Conservation (phyloP, 1,140 invertebrate genomes). For the Philotrypesis tridentata region DNA sequence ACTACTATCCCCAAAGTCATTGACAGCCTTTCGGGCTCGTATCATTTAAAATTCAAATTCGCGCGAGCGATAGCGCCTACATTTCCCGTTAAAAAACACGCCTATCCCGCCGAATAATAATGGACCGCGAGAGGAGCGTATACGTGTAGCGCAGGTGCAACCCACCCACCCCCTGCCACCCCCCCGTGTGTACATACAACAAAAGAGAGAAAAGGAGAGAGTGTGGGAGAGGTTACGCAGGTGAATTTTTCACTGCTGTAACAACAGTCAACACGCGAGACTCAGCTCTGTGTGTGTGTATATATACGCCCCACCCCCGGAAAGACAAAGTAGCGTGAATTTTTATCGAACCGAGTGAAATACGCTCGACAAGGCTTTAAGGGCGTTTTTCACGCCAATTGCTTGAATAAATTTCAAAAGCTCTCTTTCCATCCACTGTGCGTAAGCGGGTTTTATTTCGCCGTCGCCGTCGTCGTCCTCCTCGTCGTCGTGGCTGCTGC, state of each 20-base stretch:
- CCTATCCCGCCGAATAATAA: slow-evolving; percentile 32
- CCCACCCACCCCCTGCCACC: too few relatives aligned
- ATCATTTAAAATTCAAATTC: slow-evolving; percentile 47
- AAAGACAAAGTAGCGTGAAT: slow-evolving; percentile 45
- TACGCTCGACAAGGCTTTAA: slow-evolving; percentile 47
- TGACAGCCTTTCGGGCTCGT: not conserved
- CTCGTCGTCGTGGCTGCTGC: too few relatives aligned
- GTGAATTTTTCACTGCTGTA: slow-evolving; percentile 32
- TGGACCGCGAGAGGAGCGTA: slow-evolving; percentile 12
- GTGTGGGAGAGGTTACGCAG: too few relatives aligned
- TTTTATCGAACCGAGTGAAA: slow-evolving; percentile 47
- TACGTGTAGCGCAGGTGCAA: too few relatives aligned
- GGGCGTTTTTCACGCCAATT: slow-evolving; percentile 45
- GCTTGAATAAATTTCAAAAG: slow-evolving; percentile 50
- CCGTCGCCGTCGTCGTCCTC: too few relatives aligned
- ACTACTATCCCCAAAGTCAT: slow-evolving; percentile 12
- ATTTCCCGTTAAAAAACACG: slow-evolving; percentile 37
- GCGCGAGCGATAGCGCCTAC: not conserved
- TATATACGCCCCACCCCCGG: not conserved
- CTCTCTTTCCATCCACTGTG: not conserved
- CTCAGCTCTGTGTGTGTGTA: not conserved
- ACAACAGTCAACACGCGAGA: slow-evolving; percentile 34
- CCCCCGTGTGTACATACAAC: not conserved
- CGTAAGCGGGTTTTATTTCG: not conserved
- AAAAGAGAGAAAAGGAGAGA: not conserved